Evolutionary conservation across 2,797 vertebrate species (phyloP).

Genomic region (Fistularia tabacaria): DNA sequence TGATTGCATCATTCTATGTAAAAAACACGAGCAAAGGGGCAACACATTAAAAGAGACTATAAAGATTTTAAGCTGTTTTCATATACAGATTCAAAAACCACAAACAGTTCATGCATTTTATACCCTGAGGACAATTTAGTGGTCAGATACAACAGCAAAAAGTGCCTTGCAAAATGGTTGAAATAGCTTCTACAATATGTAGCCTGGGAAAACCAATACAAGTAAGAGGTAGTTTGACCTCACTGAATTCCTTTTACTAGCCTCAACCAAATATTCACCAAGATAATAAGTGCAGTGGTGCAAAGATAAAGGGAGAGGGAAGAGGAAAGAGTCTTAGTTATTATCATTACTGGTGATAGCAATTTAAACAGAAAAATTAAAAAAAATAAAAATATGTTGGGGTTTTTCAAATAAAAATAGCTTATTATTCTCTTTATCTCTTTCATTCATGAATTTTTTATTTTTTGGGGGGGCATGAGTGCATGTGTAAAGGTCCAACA

Average conservation of each 20-base stretch:
- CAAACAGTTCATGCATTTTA: slow-evolving; percentile 38
- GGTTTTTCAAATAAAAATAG: too few species aligned
- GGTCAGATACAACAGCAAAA: slow-evolving; percentile 32
- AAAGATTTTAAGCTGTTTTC: too few species aligned
- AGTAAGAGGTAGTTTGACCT: too few species aligned
- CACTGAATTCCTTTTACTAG: too few species aligned
- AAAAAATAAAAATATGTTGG: too few species aligned
- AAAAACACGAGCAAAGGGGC: slow-evolving; percentile 32
- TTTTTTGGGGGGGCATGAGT: slow-evolving; percentile 4
- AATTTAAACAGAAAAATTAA: too few species aligned
- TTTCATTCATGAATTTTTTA: not conserved
- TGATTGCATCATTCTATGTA: slow-evolving; percentile 66
- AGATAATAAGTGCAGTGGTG: too few species aligned
- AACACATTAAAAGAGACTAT: slow-evolving; percentile 29
- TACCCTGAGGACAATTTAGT: slow-evolving; percentile 34
- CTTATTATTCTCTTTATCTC: too few species aligned
- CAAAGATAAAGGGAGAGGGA: too few species aligned
- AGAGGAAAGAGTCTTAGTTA: too few species aligned
- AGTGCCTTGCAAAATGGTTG: not conserved
- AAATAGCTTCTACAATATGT: not conserved
- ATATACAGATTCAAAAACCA: not conserved
- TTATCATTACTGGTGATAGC: too few species aligned
- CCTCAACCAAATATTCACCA: too few species aligned
- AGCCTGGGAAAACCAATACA: slow-evolving; percentile 5
- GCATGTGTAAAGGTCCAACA: slow-evolving; percentile 50